Evolutionary conservation across 2,113 vertebrate genomes (phyloP).

Genomic region (Ptyas mucosa): DNA sequence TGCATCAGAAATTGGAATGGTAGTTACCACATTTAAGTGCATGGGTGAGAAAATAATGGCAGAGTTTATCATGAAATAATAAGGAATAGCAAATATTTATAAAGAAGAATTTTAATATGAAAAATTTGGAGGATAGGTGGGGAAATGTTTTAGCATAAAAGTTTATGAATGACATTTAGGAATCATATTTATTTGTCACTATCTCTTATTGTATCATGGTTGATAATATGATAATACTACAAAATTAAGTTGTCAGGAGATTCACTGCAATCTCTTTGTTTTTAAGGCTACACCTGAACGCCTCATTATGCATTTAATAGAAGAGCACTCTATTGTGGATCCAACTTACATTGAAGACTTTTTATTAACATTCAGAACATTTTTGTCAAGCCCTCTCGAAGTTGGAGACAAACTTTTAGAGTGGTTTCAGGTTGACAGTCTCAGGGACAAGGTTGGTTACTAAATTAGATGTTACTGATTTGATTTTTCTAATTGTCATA

Average conservation of each 20-base stretch:
- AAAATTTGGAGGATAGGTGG: not conserved
- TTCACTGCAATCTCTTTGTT: constrained; percentile 19
- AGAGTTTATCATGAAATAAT: not conserved
- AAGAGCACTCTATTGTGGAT: constrained; percentile 96
- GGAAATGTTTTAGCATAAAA: not conserved
- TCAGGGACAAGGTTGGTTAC: constrained; percentile 86
- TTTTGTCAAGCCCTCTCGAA: constrained; percentile 89
- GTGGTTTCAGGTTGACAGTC: constrained; percentile 90
- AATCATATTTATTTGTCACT: not conserved
- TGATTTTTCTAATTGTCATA: not conserved
- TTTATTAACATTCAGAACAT: constrained; percentile 91
- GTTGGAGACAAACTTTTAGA: constrained; percentile 91
- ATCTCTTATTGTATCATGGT: not conserved
- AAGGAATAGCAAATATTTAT: not conserved
- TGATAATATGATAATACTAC: not conserved
- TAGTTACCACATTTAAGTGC: not conserved
- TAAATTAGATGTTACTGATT: not conserved
- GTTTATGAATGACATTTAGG: not conserved
- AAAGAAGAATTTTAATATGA: not conserved
- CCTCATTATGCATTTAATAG: constrained; percentile 95
- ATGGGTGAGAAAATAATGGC: not conserved
- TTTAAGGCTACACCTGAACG: constrained; percentile 90
- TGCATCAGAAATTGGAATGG: not conserved
- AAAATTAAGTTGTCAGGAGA: not conserved
- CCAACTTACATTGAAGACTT: constrained; percentile 98